These are phyloP conservation scores for Dasyurus viverrinus DNA, from an alignment of 2,113 vertebrate species.

Conservation along the genomic window DNA sequence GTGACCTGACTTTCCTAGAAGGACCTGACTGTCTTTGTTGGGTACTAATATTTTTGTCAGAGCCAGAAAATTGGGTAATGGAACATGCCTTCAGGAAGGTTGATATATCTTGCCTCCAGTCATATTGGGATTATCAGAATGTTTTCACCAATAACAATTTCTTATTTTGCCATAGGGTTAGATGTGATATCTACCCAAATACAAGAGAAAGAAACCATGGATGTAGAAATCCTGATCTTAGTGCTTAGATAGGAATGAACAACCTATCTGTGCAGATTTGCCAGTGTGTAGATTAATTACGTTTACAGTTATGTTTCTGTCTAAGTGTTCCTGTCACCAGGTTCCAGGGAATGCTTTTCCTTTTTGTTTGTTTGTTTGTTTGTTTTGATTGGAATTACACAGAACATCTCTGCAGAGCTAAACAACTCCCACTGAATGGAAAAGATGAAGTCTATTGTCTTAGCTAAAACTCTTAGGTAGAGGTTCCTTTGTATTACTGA, in stretches of 20 bases:
- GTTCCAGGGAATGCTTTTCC: not conserved
- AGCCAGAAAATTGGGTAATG: not conserved
- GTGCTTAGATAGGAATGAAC: not conserved
- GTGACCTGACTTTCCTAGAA: not conserved
- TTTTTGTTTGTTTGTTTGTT: not conserved
- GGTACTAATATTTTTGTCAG: not conserved
- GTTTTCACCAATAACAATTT: not conserved
- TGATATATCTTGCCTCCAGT: not conserved
- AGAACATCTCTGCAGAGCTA: not conserved
- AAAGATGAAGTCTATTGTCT: not conserved
- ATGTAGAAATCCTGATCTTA: not conserved
- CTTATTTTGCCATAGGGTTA: not conserved
- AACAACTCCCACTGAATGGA: not conserved
- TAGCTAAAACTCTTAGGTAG: not conserved
- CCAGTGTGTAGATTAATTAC: not conserved
- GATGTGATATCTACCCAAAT: not conserved
- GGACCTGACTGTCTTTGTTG: not conserved
- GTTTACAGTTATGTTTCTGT: not conserved
- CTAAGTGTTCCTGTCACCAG: not conserved
- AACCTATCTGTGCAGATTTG: not conserved
- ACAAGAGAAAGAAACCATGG: not conserved
- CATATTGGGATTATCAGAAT: not conserved
- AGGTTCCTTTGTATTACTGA: not conserved
- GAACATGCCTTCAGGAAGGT: not conserved
- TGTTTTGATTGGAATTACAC: not conserved